Evolutionary conservation across 2,797 vertebrate species (phyloP), one percentile per base, ranked within the genome.

Genomic region (Bryconaethiops microstoma): DNA sequence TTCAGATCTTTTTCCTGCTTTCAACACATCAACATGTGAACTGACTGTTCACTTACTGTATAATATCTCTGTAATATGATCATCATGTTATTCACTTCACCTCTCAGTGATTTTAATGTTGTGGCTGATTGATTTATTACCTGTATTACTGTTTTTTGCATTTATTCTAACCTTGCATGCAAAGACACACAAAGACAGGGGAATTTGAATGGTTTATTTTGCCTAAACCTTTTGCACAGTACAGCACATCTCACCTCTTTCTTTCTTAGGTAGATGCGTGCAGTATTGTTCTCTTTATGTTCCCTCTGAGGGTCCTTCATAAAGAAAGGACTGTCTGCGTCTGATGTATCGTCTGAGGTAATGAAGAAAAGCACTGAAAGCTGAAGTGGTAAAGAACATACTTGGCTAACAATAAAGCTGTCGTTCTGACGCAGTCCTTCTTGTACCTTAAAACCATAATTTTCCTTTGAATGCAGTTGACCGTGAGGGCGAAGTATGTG

Each of bases 11-110:
- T 5, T 4, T 4, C 2, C 35, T 35, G 4, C 4, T 35, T 35
- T 35, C 4, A 2, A 2, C 4, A 4, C 35, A 2, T n/a, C n/a
- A n/a, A n/a, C n/a, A n/a, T n/a, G n/a, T 35, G 0, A n/a, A n/a
- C n/a, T n/a, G n/a, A n/a, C n/a, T n/a, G n/a, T n/a, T n/a, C n/a
- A 35, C 4, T 35, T 4, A 35, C 4, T 35, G 2, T 35, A 4
- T 35, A 4, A 35, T 35, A 35, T 2, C 35, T 35, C 35, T 35
- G 35, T 35, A 35, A 35, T 35, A 35, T 4, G 35, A 35, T 5
- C 4, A 35, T 35, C 35, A 35, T 35, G 35, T 35, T 35, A 35
- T 35, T 35, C 35, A 35, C 35, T 35, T 35, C 35, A 35, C 35
- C 35, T 35, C 35, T 35, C 35, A 35, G 35, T 35, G 35, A 4